Evolutionary conservation across 2,888 invertebrate species (phyloP).

Genomic region (Agrochola lychnidis): DNA sequence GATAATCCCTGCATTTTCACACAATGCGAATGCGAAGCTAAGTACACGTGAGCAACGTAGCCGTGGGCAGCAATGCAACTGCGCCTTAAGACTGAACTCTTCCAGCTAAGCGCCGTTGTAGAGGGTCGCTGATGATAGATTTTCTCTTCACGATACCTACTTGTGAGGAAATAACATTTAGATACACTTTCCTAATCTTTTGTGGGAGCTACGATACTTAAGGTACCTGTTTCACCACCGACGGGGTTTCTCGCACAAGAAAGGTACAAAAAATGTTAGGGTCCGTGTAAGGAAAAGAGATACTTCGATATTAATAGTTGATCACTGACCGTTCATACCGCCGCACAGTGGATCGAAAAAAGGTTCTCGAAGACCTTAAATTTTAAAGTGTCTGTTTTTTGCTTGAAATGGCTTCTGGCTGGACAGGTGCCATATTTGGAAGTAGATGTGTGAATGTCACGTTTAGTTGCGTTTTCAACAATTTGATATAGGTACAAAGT

Average conservation of each 20-base stretch:
- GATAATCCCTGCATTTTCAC: neutral
- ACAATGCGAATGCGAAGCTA: neutral
- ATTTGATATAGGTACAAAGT: neutral
- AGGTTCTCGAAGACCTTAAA: too few relatives aligned
- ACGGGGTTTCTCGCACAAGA: too few relatives aligned
- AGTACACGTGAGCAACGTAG: neutral
- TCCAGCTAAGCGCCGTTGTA: constrained; percentile 28
- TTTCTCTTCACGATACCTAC: constrained; percentile 19
- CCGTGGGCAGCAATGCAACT: neutral
- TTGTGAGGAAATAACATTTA: constrained; percentile 31
- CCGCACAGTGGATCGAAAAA: too few relatives aligned
- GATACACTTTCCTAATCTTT: constrained; percentile 7
- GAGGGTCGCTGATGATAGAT: constrained; percentile 46
- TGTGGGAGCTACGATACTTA: neutral
- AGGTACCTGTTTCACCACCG: too few relatives aligned
- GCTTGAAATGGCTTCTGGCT: too few relatives aligned
- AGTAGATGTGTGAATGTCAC: neutral
- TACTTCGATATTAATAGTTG: too few relatives aligned
- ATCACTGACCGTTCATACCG: too few relatives aligned
- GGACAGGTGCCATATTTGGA: neutral
- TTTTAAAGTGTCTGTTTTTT: too few relatives aligned
- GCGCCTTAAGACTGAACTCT: neutral
- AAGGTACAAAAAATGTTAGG: too few relatives aligned
- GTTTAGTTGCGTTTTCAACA: neutral
- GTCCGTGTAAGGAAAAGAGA: too few relatives aligned